Evolutionary conservation across 2,113 vertebrate species (phyloP).

Genomic region (Corapipo altera): DNA sequence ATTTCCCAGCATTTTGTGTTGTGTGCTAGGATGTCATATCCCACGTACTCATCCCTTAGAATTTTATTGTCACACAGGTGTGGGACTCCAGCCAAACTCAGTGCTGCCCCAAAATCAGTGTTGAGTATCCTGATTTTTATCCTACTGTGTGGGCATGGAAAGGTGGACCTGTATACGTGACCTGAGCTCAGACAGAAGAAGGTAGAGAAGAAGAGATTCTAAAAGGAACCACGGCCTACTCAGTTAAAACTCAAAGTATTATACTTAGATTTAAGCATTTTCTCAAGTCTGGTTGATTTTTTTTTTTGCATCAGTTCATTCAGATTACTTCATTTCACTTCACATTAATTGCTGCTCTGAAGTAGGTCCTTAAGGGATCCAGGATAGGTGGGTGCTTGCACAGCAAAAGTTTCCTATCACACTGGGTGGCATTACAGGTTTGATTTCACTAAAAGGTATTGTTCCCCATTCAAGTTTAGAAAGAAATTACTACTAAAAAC

Average conservation of each 20-base stretch:
- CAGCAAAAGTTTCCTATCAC: background rate
- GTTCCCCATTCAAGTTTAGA: slow-evolving; percentile 7
- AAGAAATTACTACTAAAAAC: slow-evolving; percentile 26
- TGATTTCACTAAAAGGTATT: slow-evolving; percentile 22
- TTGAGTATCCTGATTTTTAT: background rate
- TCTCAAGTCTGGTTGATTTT: background rate
- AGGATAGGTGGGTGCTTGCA: background rate
- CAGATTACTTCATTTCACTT: background rate
- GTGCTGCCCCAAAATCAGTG: background rate
- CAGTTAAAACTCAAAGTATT: background rate
- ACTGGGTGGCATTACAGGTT: slow-evolving; percentile 23
- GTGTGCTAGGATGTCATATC: background rate
- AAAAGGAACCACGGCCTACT: background rate
- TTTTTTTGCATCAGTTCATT: background rate
- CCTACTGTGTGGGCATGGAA: background rate
- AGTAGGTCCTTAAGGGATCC: background rate
- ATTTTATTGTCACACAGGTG: background rate
- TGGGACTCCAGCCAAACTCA: background rate
- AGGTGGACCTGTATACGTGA: background rate
- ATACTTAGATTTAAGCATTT: background rate
- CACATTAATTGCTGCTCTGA: background rate
- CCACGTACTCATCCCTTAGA: background rate
- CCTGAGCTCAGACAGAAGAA: background rate
- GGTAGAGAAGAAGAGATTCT: background rate
- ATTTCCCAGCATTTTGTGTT: background rate